Evolutionary conservation across 2,888 invertebrate genomes (phyloP), one percentile per base, ranked within the genome.

Genomic region (Drosophila yooni): DNA sequence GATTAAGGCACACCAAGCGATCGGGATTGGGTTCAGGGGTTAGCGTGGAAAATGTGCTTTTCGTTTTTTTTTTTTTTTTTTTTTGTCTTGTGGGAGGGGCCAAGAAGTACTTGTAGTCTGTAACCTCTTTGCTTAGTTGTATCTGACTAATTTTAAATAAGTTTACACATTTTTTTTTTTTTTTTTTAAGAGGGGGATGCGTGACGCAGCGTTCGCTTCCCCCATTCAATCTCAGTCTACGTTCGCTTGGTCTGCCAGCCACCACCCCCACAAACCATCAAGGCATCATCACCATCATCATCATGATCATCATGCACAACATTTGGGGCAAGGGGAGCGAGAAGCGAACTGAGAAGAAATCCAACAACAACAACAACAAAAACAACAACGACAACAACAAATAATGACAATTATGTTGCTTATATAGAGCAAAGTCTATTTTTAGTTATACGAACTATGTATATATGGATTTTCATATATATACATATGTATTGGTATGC

Each of bases 31-130:
- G 33, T 33, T 25, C 21, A 8, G 46, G 25, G 25, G 46, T 8
- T 25, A 8, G 8, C 46, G 4, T 25, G 21, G 25, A 13, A 21
- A 21, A 43, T 21, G 43, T 43, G 29, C 31, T 52, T 21, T 51
- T 29, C 27, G 5, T 18, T 18, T 33, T 27, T 56, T 40, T 2
- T 25, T n/a, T 59, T 27, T 48, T 25, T 27, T 59, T 31, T 43
- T 18, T n/a, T 34, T 27, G 51, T 36, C 57, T 40, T 29, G 38
- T 70, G 54, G 52, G 59, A 53, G 77, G 69, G 76, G 76, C 76
- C 76, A 61, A 51, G 46, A 79, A 70, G 76, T 76, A 76, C 81
- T 76, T 76, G 54, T 76, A 76, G 81, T 48, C 27, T 43, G 10
- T 76, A 76, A 79, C 53, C 54, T 59, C 53, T 76, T 65, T 56